Conservation (phyloP, 2,797 vertebrate species). For the Mustela erminea region DNA sequence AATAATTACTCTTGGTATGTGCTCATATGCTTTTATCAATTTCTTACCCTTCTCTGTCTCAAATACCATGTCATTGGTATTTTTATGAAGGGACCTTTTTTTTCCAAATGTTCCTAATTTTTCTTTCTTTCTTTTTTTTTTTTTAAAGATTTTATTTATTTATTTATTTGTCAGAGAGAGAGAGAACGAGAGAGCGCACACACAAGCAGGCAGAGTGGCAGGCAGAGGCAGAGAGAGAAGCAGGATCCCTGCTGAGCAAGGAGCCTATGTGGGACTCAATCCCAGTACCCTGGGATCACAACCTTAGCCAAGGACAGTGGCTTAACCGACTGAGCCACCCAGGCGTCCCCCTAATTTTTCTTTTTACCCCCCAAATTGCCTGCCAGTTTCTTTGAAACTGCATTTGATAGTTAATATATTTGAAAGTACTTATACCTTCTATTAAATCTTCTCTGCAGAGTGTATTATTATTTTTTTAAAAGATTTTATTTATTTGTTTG, state of each 20-base stretch:
- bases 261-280: too few relatives aligned
- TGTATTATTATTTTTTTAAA: background rate
- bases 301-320: too few relatives aligned
- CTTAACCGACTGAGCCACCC: too few relatives aligned
- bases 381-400: background rate
- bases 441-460: background rate
- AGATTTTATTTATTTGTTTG: background rate
- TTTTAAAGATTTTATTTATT: background rate
- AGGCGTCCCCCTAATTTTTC: background rate
- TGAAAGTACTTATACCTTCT: background rate
- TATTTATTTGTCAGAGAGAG: too few relatives aligned
- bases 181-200: too few relatives aligned
- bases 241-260: too few relatives aligned
- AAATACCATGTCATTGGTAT: background rate
- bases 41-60: background rate
- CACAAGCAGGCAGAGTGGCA: too few relatives aligned
- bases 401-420: slow-evolving; percentile 40
- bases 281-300: too few relatives aligned
- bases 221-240: too few relatives aligned
- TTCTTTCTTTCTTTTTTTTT: background rate
- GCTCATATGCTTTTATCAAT: background rate
- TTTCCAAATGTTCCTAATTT: slow-evolving; percentile 7
- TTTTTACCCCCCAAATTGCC: background rate
- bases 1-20: slow-evolving; percentile 1
- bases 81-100: background rate